Percentiles rank a stretch among this genome's conserved stretches.
These are phyloP conservation scores for Drosophila diplacantha DNA, from an alignment of 2,888 invertebrate genomes.

Conservation along the genomic window DNA sequence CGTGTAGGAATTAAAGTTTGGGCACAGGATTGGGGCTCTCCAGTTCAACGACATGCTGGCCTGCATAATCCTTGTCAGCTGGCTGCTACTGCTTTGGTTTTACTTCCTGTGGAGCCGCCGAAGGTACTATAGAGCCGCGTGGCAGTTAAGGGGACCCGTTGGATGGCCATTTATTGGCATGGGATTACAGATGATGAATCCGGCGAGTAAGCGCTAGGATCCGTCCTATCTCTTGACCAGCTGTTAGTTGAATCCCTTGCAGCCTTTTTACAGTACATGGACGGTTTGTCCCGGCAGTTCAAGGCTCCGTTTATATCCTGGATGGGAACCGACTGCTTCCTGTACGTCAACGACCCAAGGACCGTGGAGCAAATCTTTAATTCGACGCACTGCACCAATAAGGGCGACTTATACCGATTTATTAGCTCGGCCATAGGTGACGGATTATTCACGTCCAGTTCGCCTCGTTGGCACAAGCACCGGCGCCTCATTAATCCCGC, in stretches of 20 bases:
- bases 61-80: conserved; percentile 51
- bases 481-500: conserved; percentile 76
- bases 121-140: conserved; percentile 68
- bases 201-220: conserved; percentile 66
- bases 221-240: no score
- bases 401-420: conserved; percentile 74
- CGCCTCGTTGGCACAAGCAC: conserved; percentile 75
- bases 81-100: conserved; percentile 55
- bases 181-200: conserved; percentile 74
- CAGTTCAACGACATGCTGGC: conserved; percentile 63
- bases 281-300: conserved; percentile 54
- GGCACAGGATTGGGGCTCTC: background rate
- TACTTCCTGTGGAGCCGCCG: conserved; percentile 74
- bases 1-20: conserved; percentile 32
- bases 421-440: conserved; percentile 74
- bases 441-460: conserved; percentile 75
- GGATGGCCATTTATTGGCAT: conserved; percentile 74
- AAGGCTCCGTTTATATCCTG: conserved; percentile 73
- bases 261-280: conserved; percentile 70
- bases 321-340: conserved; percentile 76
- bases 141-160: conserved; percentile 71
- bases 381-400: conserved; percentile 75
- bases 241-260: background rate
- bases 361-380: conserved; percentile 74
- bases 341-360: conserved; percentile 74